Percentiles rank a stretch among this genome's conserved stretches.
phyloP scores from a whole-genome alignment of 2,888 invertebrate species.

The Elysia crispata region DNA sequence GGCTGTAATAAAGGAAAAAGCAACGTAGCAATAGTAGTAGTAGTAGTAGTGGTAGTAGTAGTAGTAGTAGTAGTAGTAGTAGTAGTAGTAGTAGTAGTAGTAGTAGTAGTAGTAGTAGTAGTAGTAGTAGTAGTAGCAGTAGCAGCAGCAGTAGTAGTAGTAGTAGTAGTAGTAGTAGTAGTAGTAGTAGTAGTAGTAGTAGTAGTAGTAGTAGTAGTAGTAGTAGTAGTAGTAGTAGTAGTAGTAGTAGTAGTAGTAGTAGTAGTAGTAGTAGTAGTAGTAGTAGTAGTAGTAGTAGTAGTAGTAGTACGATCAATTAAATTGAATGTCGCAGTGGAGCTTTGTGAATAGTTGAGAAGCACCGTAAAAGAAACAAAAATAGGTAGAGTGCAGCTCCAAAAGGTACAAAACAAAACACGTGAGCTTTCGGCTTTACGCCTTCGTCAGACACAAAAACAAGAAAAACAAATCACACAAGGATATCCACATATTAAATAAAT shows the following conservation, averaged over 20 bases:
- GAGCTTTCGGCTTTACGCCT: too few species aligned
- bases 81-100: conserved; percentile 32
- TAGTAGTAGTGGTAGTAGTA: conserved; percentile 27
- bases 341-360: too few species aligned
- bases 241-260: conserved; percentile 6
- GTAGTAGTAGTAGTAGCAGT: conserved; percentile 19
- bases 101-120: conserved; percentile 31
- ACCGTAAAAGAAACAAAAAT: too few species aligned
- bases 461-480: too few species aligned
- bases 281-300: neutral
- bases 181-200: neutral
- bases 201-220: neutral
- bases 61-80: conserved; percentile 34
- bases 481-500: too few species aligned
- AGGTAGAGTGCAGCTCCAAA: too few species aligned
- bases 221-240: conserved; percentile 7
- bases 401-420: too few species aligned
- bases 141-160: neutral
- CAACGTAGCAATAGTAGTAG: conserved; percentile 30
- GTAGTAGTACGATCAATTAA: too few species aligned
- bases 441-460: too few species aligned
- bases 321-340: too few species aligned
- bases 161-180: neutral
- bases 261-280: conserved; percentile 20
- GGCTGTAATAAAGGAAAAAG: neutral